Percentiles rank a stretch among this genome's conserved stretches.
phyloP scores from a whole-genome alignment of 2,797 vertebrate species.

The Poecilia wingei region DNA sequence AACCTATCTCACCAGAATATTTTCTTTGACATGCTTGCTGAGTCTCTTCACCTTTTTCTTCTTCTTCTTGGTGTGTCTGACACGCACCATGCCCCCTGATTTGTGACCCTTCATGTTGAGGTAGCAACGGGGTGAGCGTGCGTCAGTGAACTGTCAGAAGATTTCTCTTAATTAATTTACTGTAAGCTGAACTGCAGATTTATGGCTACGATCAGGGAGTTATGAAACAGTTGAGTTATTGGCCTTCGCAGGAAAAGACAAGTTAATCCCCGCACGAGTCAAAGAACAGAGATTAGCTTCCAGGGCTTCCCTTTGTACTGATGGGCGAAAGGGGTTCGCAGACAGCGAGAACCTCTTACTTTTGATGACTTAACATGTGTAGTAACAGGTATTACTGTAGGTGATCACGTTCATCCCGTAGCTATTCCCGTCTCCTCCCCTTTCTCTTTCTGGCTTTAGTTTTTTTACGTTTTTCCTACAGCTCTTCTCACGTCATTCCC shows the following conservation, averaged over 20 bases:
- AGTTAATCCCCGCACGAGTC: background rate
- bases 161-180: background rate
- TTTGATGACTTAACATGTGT: slow-evolving; percentile 28
- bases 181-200: background rate
- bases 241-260: background rate
- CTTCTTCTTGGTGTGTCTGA: background rate
- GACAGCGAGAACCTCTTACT: background rate
- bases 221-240: background rate
- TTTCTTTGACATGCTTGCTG: background rate
- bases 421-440: slow-evolving; percentile 34
- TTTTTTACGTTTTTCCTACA: background rate
- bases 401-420: slow-evolving; percentile 64
- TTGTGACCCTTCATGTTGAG: background rate
- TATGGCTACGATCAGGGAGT: background rate
- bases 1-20: background rate
- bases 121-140: background rate
- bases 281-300: background rate
- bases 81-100: background rate
- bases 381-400: slow-evolving; percentile 56
- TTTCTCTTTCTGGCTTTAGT: background rate
- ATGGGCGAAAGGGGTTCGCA: background rate
- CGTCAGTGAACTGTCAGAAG: background rate
- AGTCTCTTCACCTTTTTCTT: background rate
- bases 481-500: background rate
- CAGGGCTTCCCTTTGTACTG: background rate